Evolutionary conservation across 2,888 invertebrate species (phyloP).

Genomic region (Melanotus villosus): DNA sequence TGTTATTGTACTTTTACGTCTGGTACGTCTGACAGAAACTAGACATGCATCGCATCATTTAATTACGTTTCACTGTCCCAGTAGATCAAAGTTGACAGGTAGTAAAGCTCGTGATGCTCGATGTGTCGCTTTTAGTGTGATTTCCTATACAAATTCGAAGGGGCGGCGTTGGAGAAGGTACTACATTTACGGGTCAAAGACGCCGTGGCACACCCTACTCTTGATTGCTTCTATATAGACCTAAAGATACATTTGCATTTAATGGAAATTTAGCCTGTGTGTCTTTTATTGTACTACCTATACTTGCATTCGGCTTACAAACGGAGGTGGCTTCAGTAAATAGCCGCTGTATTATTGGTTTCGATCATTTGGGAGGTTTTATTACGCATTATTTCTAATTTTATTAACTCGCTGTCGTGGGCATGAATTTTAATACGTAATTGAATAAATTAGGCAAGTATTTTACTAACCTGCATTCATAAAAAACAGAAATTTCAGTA

Average conservation of each 20-base stretch:
- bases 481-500: no score
- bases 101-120: conserved; percentile 4
- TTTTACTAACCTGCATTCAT: neutral
- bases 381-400: conserved; percentile 20
- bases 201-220: conserved; percentile 34
- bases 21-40: neutral
- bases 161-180: conserved; percentile 14
- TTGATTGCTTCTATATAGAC: conserved; percentile 38
- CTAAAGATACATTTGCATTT: conserved; percentile 37
- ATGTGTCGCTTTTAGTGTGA: conserved; percentile 35
- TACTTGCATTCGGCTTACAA: conserved; percentile 12
- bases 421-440: conserved; percentile 9
- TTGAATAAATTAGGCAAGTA: conserved; percentile 10
- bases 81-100: conserved; percentile 28
- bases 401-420: conserved; percentile 4
- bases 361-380: conserved; percentile 1
- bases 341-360: conserved; percentile 10
- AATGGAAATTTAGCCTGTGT: conserved; percentile 33
- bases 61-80: conserved; percentile 16
- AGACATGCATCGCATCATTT: conserved; percentile 22
- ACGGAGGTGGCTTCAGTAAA: conserved; percentile 7
- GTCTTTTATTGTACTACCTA: conserved; percentile 25
- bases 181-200: conserved; percentile 36
- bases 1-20: neutral
- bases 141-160: conserved; percentile 34